These are phyloP conservation scores for Carlito syrichta DNA, from an alignment of 2,113 vertebrate genomes.

Conservation along the genomic window DNA sequence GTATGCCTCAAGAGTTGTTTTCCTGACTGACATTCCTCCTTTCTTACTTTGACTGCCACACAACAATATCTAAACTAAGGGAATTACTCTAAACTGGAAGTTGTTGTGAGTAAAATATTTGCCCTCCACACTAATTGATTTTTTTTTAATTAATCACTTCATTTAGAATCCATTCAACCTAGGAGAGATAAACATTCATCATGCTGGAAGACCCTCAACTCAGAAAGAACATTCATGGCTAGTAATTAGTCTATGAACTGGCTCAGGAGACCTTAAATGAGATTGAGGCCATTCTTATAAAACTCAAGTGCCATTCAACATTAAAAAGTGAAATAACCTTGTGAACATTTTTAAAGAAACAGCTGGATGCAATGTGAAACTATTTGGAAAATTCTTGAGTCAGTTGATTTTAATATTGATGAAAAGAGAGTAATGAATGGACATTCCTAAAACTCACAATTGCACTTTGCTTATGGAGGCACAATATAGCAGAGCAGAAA, in stretches of 20 bases:
- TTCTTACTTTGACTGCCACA: neutral
- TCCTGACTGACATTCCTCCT: neutral
- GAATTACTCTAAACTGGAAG: slow-evolving; percentile 2
- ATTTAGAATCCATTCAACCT: slow-evolving; percentile 69
- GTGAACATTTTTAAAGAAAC: slow-evolving; percentile 45
- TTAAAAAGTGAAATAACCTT: slow-evolving; percentile 63
- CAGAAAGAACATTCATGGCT: slow-evolving; percentile 31
- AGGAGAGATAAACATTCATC: slow-evolving; percentile 56
- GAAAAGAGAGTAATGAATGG: neutral
- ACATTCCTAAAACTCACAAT: neutral
- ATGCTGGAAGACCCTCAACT: slow-evolving; percentile 43
- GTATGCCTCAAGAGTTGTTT: neutral
- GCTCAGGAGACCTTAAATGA: slow-evolving; percentile 53
- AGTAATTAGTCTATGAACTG: slow-evolving; percentile 64
- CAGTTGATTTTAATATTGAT: slow-evolving; percentile 29
- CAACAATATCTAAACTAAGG: neutral
- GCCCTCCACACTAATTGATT: slow-evolving; percentile 63
- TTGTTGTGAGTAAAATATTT: slow-evolving; percentile 47
- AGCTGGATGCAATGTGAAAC: slow-evolving; percentile 24
- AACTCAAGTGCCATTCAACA: slow-evolving; percentile 51
- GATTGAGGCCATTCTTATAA: slow-evolving; percentile 47
- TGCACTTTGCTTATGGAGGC: neutral
- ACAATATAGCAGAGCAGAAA: neutral
- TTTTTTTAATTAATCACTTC: slow-evolving; percentile 71
- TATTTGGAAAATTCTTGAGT: slow-evolving; percentile 26